These are phyloP conservation scores for Perca schrenkii DNA, from an alignment of 2,113 vertebrate species.

Conservation along the genomic window DNA sequence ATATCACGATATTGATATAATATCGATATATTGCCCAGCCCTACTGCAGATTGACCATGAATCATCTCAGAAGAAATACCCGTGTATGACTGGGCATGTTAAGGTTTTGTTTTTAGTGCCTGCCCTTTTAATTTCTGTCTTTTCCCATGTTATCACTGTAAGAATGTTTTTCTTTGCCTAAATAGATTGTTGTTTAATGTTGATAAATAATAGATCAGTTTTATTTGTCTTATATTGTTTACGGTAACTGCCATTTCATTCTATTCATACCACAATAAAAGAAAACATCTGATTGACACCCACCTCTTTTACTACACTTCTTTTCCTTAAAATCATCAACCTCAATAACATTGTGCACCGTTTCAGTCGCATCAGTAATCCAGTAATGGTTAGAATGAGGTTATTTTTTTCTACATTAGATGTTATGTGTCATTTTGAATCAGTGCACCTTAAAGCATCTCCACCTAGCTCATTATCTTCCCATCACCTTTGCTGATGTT, in stretches of 20 bases:
- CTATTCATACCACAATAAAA: not conserved
- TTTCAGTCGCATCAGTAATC: not conserved
- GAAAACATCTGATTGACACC: not conserved
- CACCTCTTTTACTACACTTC: not conserved
- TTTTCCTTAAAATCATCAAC: not conserved
- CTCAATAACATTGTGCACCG: not conserved
- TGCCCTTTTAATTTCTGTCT: not conserved
- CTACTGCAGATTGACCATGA: not conserved
- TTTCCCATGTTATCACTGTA: constrained; percentile 23
- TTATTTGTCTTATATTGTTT: not conserved
- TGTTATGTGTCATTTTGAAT: not conserved
- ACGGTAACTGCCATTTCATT: not conserved
- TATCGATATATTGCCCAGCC: no score
- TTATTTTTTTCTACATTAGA: no score
- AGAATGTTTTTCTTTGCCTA: not conserved
- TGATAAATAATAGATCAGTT: not conserved
- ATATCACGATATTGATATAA: no score
- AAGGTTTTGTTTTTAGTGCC: not conserved
- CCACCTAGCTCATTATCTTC: constrained; percentile 53
- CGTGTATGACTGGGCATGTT: not conserved
- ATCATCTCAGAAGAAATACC: constrained; percentile 5
- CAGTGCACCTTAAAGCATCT: constrained; percentile 8
- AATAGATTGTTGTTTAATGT: not conserved
- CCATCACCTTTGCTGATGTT: constrained; percentile 48
- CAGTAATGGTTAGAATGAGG: not conserved